phyloP scores from a whole-genome alignment of 2,113 vertebrate genomes.

The Rhinichthys klamathensis region DNA sequence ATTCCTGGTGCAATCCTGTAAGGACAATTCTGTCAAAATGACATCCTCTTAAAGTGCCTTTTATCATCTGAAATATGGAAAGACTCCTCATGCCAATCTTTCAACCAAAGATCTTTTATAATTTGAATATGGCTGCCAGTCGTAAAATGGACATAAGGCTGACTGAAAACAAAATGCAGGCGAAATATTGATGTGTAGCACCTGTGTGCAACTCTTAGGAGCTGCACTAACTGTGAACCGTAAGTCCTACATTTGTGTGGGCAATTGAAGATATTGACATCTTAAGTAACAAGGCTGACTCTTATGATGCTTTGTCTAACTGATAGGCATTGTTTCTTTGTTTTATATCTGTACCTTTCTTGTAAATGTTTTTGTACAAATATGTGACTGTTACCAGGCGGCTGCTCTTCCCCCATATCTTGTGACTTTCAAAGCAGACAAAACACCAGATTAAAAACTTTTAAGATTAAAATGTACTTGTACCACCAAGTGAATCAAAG shows the following conservation, averaged over 20 bases:
- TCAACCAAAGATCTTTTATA: neutral
- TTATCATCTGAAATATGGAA: neutral
- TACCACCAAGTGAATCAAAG: slow-evolving; percentile 71
- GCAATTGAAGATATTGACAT: slow-evolving; percentile 67
- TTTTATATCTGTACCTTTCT: slow-evolving; percentile 49
- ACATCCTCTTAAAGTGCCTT: neutral
- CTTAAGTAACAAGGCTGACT: slow-evolving; percentile 56
- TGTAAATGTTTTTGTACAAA: slow-evolving; percentile 59
- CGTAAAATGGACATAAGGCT: slow-evolving; percentile 19
- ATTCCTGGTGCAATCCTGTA: slow-evolving; percentile 7
- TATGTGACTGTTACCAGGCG: slow-evolving; percentile 67
- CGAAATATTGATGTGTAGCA: slow-evolving; percentile 60
- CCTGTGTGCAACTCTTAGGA: slow-evolving; percentile 61
- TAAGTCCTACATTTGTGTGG: slow-evolving; percentile 57
- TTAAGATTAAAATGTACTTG: slow-evolving; percentile 76
- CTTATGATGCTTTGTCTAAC: slow-evolving; percentile 63
- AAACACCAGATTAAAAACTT: slow-evolving; percentile 75
- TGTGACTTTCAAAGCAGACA: slow-evolving; percentile 69
- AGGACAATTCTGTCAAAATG: slow-evolving; percentile 18
- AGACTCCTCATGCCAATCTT: neutral
- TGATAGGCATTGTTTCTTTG: slow-evolving; percentile 45
- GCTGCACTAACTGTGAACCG: slow-evolving; percentile 69
- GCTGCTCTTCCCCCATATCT: slow-evolving; percentile 46
- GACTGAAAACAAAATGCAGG: slow-evolving; percentile 55
- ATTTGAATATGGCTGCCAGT: neutral